Percentiles rank a stretch among this genome's conserved stretches.
Conservation (phyloP, 2,113 vertebrate species). For the Danio rerio region DNA sequence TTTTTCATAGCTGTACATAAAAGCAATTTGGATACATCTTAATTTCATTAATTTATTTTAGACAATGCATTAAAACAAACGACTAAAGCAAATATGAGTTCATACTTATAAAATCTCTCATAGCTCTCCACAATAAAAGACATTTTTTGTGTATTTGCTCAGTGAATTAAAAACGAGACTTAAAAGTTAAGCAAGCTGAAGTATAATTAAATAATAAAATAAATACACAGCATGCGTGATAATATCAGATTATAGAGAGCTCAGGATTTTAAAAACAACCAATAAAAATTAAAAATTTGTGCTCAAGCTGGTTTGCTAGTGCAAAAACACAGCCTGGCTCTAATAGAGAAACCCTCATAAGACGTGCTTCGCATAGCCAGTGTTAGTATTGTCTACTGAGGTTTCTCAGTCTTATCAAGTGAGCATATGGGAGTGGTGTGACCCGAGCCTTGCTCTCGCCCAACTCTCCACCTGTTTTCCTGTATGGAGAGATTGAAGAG, state of each 20-base stretch:
- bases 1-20: neutral
- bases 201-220: neutral
- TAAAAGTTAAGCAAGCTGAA: neutral
- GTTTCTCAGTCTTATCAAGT: slow-evolving; percentile 55
- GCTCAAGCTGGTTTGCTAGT: neutral
- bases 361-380: slow-evolving; percentile 17
- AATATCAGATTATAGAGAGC: neutral
- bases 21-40: neutral
- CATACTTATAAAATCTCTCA: too few relatives aligned
- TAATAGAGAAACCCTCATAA: slow-evolving; percentile 11
- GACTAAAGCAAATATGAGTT: too few relatives aligned
- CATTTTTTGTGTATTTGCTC: too few relatives aligned
- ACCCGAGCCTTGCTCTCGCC: slow-evolving; percentile 75
- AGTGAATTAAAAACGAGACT: neutral
- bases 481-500: slow-evolving; percentile 74
- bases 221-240: neutral
- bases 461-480: slow-evolving; percentile 80
- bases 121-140: too few relatives aligned
- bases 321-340: neutral
- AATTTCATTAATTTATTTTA: neutral
- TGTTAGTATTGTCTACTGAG: slow-evolving; percentile 16
- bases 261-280: neutral
- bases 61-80: neutral
- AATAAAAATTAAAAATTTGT: neutral
- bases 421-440: slow-evolving; percentile 75